Base-by-base conservation (phyloP, 2,888 invertebrate genomes). In the Neoitamus cyanurus region DNA sequence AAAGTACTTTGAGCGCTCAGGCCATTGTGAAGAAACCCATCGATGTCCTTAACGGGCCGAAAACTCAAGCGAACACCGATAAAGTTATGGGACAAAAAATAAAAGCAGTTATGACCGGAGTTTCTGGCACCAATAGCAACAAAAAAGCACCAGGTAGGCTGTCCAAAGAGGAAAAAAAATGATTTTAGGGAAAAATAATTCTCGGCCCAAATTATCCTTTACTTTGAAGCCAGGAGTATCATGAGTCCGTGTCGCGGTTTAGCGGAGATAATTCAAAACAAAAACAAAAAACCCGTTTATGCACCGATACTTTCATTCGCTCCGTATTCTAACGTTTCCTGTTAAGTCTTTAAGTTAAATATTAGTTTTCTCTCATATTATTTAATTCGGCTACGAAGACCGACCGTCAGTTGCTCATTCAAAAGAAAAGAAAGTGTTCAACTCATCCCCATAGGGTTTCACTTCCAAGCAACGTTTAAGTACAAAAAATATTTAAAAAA, bases 111-210 rank as follows among this genome's bases (percentile, higher is more conserved):
- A 13, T 75, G 7, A 37, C 11, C 4, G 42, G 36, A 3, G n/a
- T 75, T 15, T 34, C 20, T n/a, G n/a, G n/a, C n/a, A n/a, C n/a
- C n/a, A n/a, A n/a, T n/a, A n/a, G n/a, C n/a, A n/a, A n/a, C n/a
- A n/a, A n/a, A n/a, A n/a, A n/a, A n/a, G n/a, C n/a, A n/a, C n/a
- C n/a, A n/a, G n/a, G n/a, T n/a, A n/a, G n/a, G n/a, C n/a, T n/a
- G n/a, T n/a, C n/a, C n/a, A 97, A 97, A 92, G 97, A 97, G 91
- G 98, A 98, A 92, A 99, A 92, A 98, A 97, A 93, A 96, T 97
- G 92, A 98, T 99, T 89, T 93, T 98, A 89, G 98, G 98, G 88
- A 98, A 98, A 93, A 97, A 97, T 92, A 98, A 98, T 93, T 98
- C 98, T 85, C 94, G 98, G 91, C 98, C 98, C 86, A 97, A 97